Evolutionary conservation across 2,113 vertebrate species (phyloP).

Genomic region (Illadopsis cleaveri): DNA sequence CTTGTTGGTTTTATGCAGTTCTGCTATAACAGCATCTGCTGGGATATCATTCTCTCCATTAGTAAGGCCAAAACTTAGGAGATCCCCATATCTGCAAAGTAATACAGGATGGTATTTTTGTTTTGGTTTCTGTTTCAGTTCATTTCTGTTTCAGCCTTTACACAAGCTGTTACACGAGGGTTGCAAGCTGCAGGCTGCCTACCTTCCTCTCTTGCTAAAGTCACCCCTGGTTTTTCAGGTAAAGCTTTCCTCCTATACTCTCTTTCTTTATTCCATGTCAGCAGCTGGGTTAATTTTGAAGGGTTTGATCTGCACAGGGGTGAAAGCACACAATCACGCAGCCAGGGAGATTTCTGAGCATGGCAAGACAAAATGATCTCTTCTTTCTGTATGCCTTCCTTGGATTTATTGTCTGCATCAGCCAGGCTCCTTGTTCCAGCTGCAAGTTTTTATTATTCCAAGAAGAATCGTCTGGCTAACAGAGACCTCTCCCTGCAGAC

Average conservation of each 20-base stretch:
- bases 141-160: neutral
- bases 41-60: neutral
- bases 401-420: slow-evolving; percentile 20
- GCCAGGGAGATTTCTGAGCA: neutral
- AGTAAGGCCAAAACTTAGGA: neutral
- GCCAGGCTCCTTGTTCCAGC: slow-evolving; percentile 27
- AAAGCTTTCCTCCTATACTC: neutral
- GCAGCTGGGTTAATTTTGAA: neutral
- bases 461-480: slow-evolving; percentile 21
- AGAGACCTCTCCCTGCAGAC: slow-evolving; percentile 34
- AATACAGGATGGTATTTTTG: neutral
- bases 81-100: neutral
- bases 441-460: slow-evolving; percentile 54
- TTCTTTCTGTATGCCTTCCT: neutral
- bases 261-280: neutral
- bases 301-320: neutral
- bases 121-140: neutral
- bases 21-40: neutral
- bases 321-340: neutral
- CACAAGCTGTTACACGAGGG: neutral
- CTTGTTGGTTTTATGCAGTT: neutral
- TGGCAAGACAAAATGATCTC: neutral
- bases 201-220: neutral
- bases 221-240: neutral
- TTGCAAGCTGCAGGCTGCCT: neutral